A percentile compares a stretch with the other conserved stretches of the same genome.
Evolutionary conservation across 2,797 vertebrate genomes (phyloP).

Genomic region (Labroides dimidiatus): DNA sequence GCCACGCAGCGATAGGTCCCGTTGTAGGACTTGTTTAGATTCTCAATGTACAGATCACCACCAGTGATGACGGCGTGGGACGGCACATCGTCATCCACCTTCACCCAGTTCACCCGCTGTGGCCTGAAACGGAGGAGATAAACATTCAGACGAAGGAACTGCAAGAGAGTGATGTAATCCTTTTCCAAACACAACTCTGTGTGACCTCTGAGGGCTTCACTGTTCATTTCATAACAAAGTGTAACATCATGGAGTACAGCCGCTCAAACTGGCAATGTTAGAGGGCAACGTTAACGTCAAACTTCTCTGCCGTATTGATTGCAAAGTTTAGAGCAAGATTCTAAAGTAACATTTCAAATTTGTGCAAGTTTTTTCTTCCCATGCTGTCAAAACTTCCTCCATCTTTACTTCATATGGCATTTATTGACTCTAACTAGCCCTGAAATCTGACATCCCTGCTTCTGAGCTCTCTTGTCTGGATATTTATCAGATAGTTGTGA

Average conservation of each 20-base stretch:
- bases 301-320: not conserved
- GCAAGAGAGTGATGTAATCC: not conserved
- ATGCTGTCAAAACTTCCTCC: not conserved
- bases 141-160: not conserved
- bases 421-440: not conserved
- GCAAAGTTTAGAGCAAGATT: not conserved
- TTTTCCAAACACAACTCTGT: not conserved
- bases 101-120: conserved; percentile 92
- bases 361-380: not conserved
- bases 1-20: conserved; percentile 98
- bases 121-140: conserved; percentile 83
- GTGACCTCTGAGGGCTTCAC: not conserved
- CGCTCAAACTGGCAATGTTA: not conserved
- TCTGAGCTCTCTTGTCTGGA: not conserved
- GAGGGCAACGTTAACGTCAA: not conserved
- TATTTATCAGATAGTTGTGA: not conserved
- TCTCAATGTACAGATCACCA: conserved; percentile 94
- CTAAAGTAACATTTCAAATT: not conserved
- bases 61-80: conserved; percentile 93
- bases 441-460: not conserved
- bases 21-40: conserved; percentile 98
- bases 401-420: not conserved
- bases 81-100: conserved; percentile 96
- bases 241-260: not conserved
- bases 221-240: not conserved